Evolutionary conservation across 2,888 invertebrate genomes (phyloP).

Genomic region (Heteropelma amictum): DNA sequence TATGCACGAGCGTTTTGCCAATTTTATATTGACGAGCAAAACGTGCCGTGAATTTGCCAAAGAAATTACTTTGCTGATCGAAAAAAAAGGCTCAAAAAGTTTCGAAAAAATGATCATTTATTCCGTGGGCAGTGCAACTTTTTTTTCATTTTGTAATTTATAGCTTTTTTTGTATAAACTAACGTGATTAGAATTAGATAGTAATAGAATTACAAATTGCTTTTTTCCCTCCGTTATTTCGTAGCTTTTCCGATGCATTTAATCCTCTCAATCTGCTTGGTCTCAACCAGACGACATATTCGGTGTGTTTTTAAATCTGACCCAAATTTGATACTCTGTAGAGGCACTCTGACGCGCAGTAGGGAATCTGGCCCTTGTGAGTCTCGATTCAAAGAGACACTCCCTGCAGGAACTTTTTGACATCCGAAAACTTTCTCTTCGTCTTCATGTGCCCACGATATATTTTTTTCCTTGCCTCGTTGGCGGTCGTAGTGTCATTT

Average conservation of each 20-base stretch:
- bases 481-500: slow-evolving; percentile 40
- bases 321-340: slow-evolving; percentile 48
- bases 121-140: no score
- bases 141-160: no score
- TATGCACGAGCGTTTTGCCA: neutral
- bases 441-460: neutral
- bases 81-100: no score
- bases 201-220: no score
- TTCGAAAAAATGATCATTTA: no score
- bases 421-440: slow-evolving; percentile 47
- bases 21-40: no score
- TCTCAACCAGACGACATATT: slow-evolving; percentile 24
- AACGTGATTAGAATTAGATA: no score
- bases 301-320: slow-evolving; percentile 30
- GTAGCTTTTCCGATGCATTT: slow-evolving; percentile 12
- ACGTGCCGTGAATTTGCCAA: slow-evolving; percentile 15
- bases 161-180: no score
- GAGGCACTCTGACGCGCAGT: slow-evolving; percentile 12
- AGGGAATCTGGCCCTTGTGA: slow-evolving; percentile 33
- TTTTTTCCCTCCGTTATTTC: neutral
- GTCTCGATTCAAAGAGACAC: slow-evolving; percentile 29
- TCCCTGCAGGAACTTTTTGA: slow-evolving; percentile 17
- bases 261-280: slow-evolving; percentile 35
- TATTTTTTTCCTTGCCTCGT: slow-evolving; percentile 24
- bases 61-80: no score